Percentiles rank a stretch among this genome's conserved stretches.
These are phyloP conservation scores for Theretra japonica DNA, from an alignment of 2,888 invertebrate species.

Conservation along the genomic window DNA sequence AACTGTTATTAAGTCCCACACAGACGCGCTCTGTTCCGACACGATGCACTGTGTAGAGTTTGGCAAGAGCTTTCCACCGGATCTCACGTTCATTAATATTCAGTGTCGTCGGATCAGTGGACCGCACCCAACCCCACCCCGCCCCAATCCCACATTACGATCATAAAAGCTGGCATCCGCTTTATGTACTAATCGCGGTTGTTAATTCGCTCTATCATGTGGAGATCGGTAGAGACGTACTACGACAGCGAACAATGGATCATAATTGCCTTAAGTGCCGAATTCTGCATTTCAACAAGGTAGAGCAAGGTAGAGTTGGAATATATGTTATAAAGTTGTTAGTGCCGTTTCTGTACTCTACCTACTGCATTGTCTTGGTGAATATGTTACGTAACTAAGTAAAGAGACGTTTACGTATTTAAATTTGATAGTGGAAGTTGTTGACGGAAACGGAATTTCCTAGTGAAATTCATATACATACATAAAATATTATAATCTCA, in stretches of 20 bases:
- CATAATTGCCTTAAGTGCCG: conserved; percentile 22
- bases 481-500: too few species aligned
- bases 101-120: conserved; percentile 24
- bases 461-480: too few species aligned
- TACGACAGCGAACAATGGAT: conserved; percentile 3
- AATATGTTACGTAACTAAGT: not conserved
- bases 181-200: not conserved
- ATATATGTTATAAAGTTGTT: conserved; percentile 3
- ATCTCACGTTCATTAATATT: conserved; percentile 29
- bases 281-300: conserved; percentile 2
- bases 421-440: not conserved
- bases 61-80: conserved; percentile 15
- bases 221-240: not conserved
- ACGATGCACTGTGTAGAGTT: conserved; percentile 12
- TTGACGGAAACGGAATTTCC: not conserved
- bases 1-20: not conserved
- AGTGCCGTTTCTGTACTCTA: not conserved
- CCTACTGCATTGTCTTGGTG: not conserved
- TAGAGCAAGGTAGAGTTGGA: not conserved
- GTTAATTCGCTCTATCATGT: conserved; percentile 18
- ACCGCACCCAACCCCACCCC: not conserved
- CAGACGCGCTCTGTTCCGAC: not conserved
- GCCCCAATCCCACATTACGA: not conserved
- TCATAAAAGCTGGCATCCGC: conserved; percentile 11
- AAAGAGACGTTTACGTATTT: not conserved